phyloP scores from a whole-genome alignment of 1,140 invertebrate species.

The Acromyrmex heyeri region DNA sequence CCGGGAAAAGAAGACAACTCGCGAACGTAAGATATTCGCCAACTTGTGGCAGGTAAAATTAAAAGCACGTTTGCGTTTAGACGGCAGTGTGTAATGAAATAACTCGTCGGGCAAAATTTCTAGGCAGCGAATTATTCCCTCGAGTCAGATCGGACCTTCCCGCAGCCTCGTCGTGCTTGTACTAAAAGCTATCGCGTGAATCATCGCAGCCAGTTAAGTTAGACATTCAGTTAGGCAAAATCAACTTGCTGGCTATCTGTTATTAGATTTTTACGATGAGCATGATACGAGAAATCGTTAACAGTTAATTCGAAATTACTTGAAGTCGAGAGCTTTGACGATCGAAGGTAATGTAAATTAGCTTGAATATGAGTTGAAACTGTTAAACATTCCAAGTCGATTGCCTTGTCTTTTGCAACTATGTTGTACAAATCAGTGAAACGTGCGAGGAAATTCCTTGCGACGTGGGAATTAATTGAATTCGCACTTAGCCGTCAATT shows the following conservation, averaged over 20 bases:
- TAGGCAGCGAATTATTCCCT: slow-evolving; percentile 15
- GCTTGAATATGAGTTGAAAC: background rate
- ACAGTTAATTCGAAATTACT: slow-evolving; percentile 1
- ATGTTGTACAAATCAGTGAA: background rate
- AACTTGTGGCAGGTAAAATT: slow-evolving; percentile 42
- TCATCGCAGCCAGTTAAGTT: background rate
- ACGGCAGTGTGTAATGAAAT: slow-evolving; percentile 39
- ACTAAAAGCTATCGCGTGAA: background rate
- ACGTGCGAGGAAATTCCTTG: background rate
- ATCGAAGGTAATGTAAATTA: background rate
- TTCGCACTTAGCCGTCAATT: background rate
- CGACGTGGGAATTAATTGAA: background rate
- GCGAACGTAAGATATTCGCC: slow-evolving; percentile 49
- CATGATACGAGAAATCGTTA: slow-evolving; percentile 7
- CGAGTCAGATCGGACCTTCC: slow-evolving; percentile 3
- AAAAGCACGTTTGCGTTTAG: slow-evolving; percentile 32
- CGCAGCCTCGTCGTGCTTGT: background rate
- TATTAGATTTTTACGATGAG: background rate
- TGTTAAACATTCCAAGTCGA: background rate
- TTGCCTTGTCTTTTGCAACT: background rate
- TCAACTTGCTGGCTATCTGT: background rate
- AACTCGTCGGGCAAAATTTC: slow-evolving; percentile 27
- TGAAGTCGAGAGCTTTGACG: background rate
- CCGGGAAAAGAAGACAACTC: slow-evolving; percentile 17
- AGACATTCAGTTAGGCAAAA: background rate